Conservation (phyloP, 2,113 vertebrate species). For the Oxygymnocypris stewartii region DNA sequence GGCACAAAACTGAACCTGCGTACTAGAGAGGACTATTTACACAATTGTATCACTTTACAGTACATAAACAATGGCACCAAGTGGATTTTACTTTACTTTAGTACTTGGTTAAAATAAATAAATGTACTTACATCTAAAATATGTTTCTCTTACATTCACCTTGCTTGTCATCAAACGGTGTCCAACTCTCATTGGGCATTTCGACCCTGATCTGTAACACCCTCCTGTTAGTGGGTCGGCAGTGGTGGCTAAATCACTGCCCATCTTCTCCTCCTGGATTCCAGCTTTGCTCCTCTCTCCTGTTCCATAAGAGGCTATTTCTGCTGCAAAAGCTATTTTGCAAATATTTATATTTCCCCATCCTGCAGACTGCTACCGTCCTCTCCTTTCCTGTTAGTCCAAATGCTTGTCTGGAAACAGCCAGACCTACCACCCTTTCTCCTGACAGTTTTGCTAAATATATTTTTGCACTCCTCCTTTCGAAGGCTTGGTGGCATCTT, state of each 20-base stretch:
- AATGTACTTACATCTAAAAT: neutral
- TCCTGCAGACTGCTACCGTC: neutral
- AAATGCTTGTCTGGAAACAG: neutral
- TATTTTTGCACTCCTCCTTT: no score
- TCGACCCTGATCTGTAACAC: neutral
- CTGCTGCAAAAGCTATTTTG: no score
- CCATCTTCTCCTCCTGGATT: neutral
- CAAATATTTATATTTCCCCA: no score
- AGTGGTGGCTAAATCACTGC: neutral
- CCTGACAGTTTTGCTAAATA: neutral
- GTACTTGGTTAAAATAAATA: no score
- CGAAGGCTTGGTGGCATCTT: no score
- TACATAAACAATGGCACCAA: neutral
- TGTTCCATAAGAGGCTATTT: neutral
- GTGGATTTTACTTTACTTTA: no score
- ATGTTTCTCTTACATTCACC: neutral
- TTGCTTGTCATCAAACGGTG: neutral
- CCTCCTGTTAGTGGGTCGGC: neutral
- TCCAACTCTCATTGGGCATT: neutral
- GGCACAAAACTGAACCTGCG: neutral
- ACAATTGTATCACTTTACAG: neutral
- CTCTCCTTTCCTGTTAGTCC: neutral
- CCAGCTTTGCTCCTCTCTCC: neutral
- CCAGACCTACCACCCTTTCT: neutral
- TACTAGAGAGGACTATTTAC: neutral